A percentile compares a stretch with the other conserved stretches of the same genome.
These are phyloP conservation scores for Leucania comma DNA, from an alignment of 2,888 invertebrate species.

Conservation along the genomic window DNA sequence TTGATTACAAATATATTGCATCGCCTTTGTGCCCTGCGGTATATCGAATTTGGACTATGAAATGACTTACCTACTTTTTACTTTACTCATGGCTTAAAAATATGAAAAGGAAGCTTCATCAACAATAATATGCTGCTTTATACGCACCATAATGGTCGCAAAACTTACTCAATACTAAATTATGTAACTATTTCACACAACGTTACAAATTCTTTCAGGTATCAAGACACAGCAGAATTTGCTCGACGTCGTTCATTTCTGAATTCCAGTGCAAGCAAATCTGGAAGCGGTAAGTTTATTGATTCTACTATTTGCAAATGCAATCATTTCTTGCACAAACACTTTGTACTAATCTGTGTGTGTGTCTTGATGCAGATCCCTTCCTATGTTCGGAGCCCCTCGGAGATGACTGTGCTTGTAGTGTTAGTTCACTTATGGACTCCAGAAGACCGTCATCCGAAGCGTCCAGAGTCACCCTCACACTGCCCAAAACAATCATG, in stretches of 20 bases:
- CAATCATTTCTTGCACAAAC: constrained; percentile 10
- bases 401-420: constrained; percentile 93
- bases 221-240: constrained; percentile 94
- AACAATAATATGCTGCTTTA: background rate
- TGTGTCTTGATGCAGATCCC: constrained; percentile 85
- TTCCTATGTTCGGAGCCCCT: constrained; percentile 88
- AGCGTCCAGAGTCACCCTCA: constrained; percentile 89
- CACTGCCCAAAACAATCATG: constrained; percentile 88
- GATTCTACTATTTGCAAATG: background rate
- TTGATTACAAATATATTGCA: background rate
- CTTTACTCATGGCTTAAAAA: too few species aligned
- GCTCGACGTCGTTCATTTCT: constrained; percentile 92
- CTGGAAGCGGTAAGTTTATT: constrained; percentile 91
- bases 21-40: too few species aligned
- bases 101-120: too few species aligned
- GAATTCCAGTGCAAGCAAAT: constrained; percentile 87
- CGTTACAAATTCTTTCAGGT: constrained; percentile 83
- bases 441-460: constrained; percentile 91
- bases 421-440: constrained; percentile 92
- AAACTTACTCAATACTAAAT: background rate
- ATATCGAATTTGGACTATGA: too few species aligned
- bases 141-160: background rate
- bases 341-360: constrained; percentile 14
- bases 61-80: too few species aligned
- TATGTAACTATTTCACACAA: background rate